These are phyloP conservation scores for Elgaria multicarinata DNA, from an alignment of 2,113 vertebrate genomes.

Conservation along the genomic window DNA sequence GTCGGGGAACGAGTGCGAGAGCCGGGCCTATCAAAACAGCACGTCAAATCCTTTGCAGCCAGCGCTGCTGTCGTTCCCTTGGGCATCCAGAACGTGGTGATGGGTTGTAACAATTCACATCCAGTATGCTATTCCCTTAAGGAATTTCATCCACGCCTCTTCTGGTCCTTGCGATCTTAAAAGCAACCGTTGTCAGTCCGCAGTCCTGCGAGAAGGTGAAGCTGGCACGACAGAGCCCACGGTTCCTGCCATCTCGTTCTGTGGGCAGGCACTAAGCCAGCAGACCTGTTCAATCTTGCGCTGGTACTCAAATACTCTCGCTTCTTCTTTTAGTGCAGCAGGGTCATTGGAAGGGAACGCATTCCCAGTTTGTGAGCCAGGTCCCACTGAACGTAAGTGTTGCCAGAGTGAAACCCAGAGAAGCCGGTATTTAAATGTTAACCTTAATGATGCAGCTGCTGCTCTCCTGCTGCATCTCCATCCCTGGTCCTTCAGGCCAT, in stretches of 20 bases:
- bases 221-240: not conserved
- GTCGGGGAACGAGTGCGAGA: accelerated
- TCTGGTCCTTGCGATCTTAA: not conserved
- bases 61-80: too few relatives aligned
- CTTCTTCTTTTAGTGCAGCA: not conserved
- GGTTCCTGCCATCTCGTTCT: too few relatives aligned
- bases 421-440: not conserved
- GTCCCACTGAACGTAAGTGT: not conserved
- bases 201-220: too few relatives aligned
- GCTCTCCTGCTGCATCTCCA: too few relatives aligned
- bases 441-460: not conserved
- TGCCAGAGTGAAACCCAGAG: not conserved
- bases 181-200: not conserved
- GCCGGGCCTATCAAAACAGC: not conserved
- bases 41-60: not conserved
- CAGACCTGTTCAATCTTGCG: not conserved
- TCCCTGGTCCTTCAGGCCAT: not conserved
- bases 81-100: not conserved
- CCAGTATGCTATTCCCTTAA: not conserved
- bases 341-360: not conserved
- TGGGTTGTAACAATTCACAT: not conserved
- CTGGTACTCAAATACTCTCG: too few relatives aligned
- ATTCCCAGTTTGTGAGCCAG: not conserved
- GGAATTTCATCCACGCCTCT: not conserved
- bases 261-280: not conserved